Conservation (phyloP, 2,888 invertebrate species). For the Eulithis prunata region DNA sequence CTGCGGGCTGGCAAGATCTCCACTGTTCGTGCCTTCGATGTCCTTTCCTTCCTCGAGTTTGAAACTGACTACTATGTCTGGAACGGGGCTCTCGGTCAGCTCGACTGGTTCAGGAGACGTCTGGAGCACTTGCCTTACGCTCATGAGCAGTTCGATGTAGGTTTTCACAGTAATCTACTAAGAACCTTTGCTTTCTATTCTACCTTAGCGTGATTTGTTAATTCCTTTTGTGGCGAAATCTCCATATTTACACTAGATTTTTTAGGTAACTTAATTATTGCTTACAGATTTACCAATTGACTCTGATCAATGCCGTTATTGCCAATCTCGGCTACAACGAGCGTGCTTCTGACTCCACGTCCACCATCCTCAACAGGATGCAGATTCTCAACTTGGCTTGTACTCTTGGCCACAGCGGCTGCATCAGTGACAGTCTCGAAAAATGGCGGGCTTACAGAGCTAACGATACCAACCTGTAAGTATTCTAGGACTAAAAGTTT, state of each 20-base stretch:
- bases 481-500: constrained; percentile 22
- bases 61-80: constrained; percentile 92
- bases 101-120: constrained; percentile 78
- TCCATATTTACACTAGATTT: neutral
- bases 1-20: constrained; percentile 84
- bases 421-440: constrained; percentile 73
- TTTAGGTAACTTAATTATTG: no score
- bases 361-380: constrained; percentile 85
- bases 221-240: neutral
- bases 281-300: constrained; percentile 72
- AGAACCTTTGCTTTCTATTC: neutral
- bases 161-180: constrained; percentile 30
- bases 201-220: neutral
- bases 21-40: constrained; percentile 84
- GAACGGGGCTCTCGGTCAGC: constrained; percentile 85
- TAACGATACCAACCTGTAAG: constrained; percentile 54
- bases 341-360: constrained; percentile 69
- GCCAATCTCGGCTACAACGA: constrained; percentile 80
- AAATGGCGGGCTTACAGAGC: constrained; percentile 63
- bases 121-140: constrained; percentile 66
- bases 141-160: constrained; percentile 61
- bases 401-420: constrained; percentile 83
- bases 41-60: constrained; percentile 86
- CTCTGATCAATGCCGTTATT: constrained; percentile 76
- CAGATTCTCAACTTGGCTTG: constrained; percentile 87